Conservation (phyloP, 2,888 invertebrate species). For the Thymelicus lineola region DNA sequence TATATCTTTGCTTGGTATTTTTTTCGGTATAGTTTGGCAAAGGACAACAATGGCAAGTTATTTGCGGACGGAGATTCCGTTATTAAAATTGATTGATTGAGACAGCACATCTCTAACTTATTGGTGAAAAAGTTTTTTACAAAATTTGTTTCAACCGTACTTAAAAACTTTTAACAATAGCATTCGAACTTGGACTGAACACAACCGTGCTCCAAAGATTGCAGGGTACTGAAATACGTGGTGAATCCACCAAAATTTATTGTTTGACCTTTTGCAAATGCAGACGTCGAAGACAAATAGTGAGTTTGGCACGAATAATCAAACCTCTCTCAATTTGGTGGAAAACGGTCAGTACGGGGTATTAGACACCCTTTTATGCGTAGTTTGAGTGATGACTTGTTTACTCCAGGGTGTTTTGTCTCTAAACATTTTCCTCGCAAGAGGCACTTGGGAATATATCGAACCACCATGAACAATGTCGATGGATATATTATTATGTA, state of each 20-base stretch:
- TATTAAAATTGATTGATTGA: too few species aligned
- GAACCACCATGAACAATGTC: too few species aligned
- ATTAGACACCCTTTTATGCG: constrained; percentile 30
- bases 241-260: constrained; percentile 34
- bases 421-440: constrained; percentile 1
- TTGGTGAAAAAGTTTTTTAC: too few species aligned
- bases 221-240: constrained; percentile 32
- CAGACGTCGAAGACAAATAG: constrained; percentile 35
- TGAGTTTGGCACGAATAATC: constrained; percentile 34
- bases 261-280: constrained; percentile 35
- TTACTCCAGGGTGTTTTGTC: constrained; percentile 12
- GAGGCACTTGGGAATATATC: neutral
- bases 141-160: too few species aligned
- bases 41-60: too few species aligned
- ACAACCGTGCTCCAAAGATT: constrained; percentile 14
- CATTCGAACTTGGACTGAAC: constrained; percentile 1
- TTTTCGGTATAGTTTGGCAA: too few species aligned
- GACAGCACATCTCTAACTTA: too few species aligned
- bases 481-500: too few species aligned
- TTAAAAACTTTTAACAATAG: too few species aligned
- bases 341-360: constrained; percentile 29
- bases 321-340: constrained; percentile 26
- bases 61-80: too few species aligned
- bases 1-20: neutral
- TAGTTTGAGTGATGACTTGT: constrained; percentile 33